Evolutionary conservation across 2,888 invertebrate genomes (phyloP).

Genomic region (Andrena hattorfiana): DNA sequence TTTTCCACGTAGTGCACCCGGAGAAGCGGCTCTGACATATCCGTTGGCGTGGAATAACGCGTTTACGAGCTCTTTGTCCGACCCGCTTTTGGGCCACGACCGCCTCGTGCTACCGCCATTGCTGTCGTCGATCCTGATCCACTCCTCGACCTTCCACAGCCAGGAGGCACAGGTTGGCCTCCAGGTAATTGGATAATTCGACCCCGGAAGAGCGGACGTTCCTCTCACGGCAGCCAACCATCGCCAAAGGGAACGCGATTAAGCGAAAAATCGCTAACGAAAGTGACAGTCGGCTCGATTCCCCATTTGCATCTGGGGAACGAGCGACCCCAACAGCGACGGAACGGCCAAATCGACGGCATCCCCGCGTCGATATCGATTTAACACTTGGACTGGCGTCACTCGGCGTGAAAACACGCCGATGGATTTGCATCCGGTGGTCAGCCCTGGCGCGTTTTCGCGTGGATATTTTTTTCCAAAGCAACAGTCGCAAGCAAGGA

Average conservation of each 20-base stretch:
- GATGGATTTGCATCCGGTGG: too few species aligned
- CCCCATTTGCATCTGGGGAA: slow-evolving; percentile 19
- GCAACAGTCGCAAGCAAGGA: too few species aligned
- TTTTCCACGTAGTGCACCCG: slow-evolving; percentile 76
- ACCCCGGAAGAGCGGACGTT: slow-evolving; percentile 72
- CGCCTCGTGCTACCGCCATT: slow-evolving; percentile 71
- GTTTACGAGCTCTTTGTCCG: slow-evolving; percentile 84
- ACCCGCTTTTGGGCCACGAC: slow-evolving; percentile 73
- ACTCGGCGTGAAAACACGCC: neutral
- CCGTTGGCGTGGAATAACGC: slow-evolving; percentile 85
- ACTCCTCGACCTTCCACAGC: slow-evolving; percentile 57
- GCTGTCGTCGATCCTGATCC: slow-evolving; percentile 63
- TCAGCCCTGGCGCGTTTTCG: too few species aligned
- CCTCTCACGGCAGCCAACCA: slow-evolving; percentile 44
- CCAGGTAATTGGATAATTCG: slow-evolving; percentile 82
- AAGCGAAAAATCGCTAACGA: slow-evolving; percentile 40
- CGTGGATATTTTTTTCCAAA: too few species aligned
- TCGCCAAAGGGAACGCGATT: slow-evolving; percentile 40
- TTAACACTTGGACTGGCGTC: neutral
- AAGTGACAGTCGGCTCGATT: slow-evolving; percentile 2
- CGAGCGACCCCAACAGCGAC: neutral
- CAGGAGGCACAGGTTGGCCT: slow-evolving; percentile 67
- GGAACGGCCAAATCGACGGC: neutral
- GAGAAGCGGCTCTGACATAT: slow-evolving; percentile 84
- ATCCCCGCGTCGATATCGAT: neutral